Conservation (phyloP, 2,888 invertebrate species). For the Lasioglossum oenotherae region DNA sequence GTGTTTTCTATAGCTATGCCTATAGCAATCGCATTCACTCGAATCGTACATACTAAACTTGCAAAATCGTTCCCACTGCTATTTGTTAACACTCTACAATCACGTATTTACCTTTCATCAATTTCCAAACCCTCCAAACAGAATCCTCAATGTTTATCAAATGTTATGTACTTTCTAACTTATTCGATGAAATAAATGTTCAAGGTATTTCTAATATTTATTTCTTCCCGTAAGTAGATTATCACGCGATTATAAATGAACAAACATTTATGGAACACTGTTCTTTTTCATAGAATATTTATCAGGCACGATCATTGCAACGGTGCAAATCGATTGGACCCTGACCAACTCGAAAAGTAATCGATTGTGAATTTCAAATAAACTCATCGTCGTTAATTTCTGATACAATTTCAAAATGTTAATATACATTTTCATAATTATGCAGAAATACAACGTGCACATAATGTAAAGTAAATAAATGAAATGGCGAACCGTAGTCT, state of each 20-base stretch:
- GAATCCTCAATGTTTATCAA: neutral
- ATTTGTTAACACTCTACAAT: neutral
- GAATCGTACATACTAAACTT: neutral
- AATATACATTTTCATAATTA: neutral
- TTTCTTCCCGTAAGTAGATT: neutral
- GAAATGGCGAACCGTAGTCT: neutral
- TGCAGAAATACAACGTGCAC: neutral
- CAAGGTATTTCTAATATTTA: neutral
- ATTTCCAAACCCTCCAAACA: neutral
- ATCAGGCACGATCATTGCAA: neutral
- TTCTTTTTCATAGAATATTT: neutral
- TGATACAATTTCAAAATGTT: neutral
- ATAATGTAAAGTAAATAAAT: neutral
- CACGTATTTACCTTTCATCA: neutral
- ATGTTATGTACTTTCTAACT: neutral
- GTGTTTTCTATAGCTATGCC: neutral
- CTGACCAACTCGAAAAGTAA: neutral
- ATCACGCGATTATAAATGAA: neutral
- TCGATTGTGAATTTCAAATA: neutral
- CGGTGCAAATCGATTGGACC: neutral
- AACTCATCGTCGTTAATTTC: neutral
- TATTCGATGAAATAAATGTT: neutral
- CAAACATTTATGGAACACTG: neutral
- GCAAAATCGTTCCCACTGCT: neutral
- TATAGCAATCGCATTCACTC: neutral